Conservation (phyloP, 2,888 invertebrate species). For the Melitaea athalia region DNA sequence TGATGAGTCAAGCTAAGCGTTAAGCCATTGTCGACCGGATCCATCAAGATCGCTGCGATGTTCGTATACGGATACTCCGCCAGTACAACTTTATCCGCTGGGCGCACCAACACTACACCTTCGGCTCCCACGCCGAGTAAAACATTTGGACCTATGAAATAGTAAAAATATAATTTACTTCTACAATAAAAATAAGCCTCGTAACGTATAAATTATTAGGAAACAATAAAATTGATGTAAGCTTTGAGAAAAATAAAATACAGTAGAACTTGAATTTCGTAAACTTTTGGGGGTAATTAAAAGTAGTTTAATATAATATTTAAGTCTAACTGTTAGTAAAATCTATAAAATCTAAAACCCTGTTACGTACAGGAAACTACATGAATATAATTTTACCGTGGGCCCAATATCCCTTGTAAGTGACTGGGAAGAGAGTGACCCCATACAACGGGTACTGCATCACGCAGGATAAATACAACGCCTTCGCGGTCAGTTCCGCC, state of each 20-base stretch:
- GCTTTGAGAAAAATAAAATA: too few species aligned
- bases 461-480: slow-evolving; percentile 95
- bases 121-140: slow-evolving; percentile 95
- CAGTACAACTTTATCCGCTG: slow-evolving; percentile 94
- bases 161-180: not conserved
- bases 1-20: slow-evolving; percentile 93
- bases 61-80: slow-evolving; percentile 95
- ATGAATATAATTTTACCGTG: slow-evolving; percentile 83
- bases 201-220: too few species aligned
- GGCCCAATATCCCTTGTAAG: slow-evolving; percentile 96
- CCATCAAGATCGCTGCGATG: slow-evolving; percentile 94
- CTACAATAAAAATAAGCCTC: not conserved
- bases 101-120: slow-evolving; percentile 94
- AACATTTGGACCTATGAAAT: slow-evolving; percentile 72
- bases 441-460: slow-evolving; percentile 98
- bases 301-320: too few species aligned
- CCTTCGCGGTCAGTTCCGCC: slow-evolving; percentile 95
- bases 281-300: too few species aligned
- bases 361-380: too few species aligned
- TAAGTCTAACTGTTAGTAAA: too few species aligned
- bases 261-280: too few species aligned
- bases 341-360: too few species aligned
- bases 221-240: not conserved
- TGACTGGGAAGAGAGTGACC: slow-evolving; percentile 92
- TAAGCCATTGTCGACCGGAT: slow-evolving; percentile 95